Conservation (phyloP, 2,888 invertebrate genomes). For the Malthinus flaveolus region DNA sequence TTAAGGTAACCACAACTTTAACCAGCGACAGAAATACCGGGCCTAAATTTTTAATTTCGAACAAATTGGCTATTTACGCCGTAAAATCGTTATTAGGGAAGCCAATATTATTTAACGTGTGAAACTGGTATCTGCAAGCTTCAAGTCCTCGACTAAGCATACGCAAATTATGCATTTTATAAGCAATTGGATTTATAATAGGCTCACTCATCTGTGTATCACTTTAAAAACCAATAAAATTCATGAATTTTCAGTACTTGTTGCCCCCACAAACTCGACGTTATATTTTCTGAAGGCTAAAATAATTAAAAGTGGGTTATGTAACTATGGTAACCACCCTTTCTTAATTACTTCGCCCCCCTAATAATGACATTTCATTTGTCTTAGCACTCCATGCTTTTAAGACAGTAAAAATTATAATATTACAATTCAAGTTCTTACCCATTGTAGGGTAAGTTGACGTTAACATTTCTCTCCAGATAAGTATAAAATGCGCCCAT, state of each 20-base stretch:
- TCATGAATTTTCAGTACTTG: conserved; percentile 23
- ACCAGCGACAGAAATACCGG: no score
- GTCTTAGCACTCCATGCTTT: conserved; percentile 19
- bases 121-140: no score
- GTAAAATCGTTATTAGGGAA: no score
- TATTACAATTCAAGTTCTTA: conserved; percentile 12
- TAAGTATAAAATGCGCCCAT: conserved; percentile 17
- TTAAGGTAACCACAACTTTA: no score
- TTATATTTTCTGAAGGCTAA: conserved; percentile 12
- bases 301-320: conserved; percentile 21
- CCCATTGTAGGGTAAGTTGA: conserved; percentile 19
- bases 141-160: not conserved
- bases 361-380: conserved; percentile 24
- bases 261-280: conserved; percentile 6
- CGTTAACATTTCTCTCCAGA: conserved; percentile 21
- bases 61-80: no score
- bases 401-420: conserved; percentile 23
- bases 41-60: no score
- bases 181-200: conserved; percentile 9
- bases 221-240: conserved; percentile 16
- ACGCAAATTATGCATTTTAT: conserved; percentile 1
- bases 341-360: conserved; percentile 21
- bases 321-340: conserved; percentile 19
- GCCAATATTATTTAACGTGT: no score
- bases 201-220: conserved; percentile 13